phyloP scores from a whole-genome alignment of 1,140 invertebrate species.

The Capitella teleta region DNA sequence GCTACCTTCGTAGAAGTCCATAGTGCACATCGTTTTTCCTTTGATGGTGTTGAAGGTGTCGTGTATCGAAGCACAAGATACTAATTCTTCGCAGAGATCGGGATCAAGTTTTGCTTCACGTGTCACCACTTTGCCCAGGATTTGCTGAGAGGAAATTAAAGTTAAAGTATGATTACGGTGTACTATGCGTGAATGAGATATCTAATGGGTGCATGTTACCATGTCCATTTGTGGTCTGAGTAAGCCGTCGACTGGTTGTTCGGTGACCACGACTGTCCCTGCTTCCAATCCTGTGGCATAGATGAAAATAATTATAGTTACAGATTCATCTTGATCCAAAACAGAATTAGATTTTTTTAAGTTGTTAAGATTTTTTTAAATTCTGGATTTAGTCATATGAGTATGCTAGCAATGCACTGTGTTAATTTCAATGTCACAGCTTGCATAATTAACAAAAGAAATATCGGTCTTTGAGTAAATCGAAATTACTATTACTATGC shows the following conservation, averaged over 20 bases:
- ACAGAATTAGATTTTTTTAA: too few relatives aligned
- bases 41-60: constrained; percentile 72
- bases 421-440: too few relatives aligned
- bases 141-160: constrained; percentile 49
- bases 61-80: constrained; percentile 45
- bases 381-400: too few relatives aligned
- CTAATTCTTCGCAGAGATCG: constrained; percentile 64
- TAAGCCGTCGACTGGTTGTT: constrained; percentile 72
- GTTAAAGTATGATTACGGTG: background rate
- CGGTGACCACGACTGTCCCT: constrained; percentile 77
- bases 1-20: constrained; percentile 93
- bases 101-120: constrained; percentile 72
- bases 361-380: too few relatives aligned
- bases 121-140: constrained; percentile 73
- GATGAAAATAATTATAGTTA: background rate
- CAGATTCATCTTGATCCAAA: too few relatives aligned
- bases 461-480: too few relatives aligned
- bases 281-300: constrained; percentile 51
- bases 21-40: constrained; percentile 90
- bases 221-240: constrained; percentile 58
- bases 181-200: constrained; percentile 17
- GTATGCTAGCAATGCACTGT: too few relatives aligned
- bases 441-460: too few relatives aligned
- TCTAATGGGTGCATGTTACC: too few relatives aligned
- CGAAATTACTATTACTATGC: too few relatives aligned